Conservation (phyloP, 2,797 vertebrate species). For the Lycodopsis pacificus region DNA sequence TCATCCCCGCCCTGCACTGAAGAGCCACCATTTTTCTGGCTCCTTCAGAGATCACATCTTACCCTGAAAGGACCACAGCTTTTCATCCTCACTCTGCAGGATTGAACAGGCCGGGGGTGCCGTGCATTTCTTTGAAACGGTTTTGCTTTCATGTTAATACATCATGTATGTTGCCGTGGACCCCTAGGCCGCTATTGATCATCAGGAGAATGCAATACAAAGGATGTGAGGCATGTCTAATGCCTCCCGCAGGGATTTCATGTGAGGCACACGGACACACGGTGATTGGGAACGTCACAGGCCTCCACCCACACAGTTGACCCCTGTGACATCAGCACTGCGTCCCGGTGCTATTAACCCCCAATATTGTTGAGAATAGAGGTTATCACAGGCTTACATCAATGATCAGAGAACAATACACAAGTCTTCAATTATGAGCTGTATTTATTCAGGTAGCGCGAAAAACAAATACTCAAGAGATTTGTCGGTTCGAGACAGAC, state of each 20-base stretch:
- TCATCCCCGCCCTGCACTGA: neutral
- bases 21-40: conserved; percentile 16
- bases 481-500: no score
- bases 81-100: conserved; percentile 41
- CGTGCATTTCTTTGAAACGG: conserved; percentile 27
- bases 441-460: neutral
- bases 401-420: conserved; percentile 3
- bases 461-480: conserved; percentile 3
- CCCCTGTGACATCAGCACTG: conserved; percentile 15
- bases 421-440: neutral
- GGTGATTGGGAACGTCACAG: conserved; percentile 20
- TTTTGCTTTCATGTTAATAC: conserved; percentile 46
- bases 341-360: conserved; percentile 2
- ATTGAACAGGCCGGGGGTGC: conserved; percentile 22
- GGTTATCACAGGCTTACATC: neutral
- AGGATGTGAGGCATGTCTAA: conserved; percentile 36
- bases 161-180: conserved; percentile 25
- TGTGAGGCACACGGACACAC: conserved; percentile 27
- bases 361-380: neutral
- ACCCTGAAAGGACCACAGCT: conserved; percentile 20
- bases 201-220: conserved; percentile 32
- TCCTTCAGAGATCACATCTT: conserved; percentile 33
- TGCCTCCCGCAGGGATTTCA: conserved; percentile 32
- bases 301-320: conserved; percentile 36
- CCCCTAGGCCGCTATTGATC: conserved; percentile 47